These are phyloP conservation scores for Cetonia aurata DNA, from an alignment of 2,888 invertebrate species.

Conservation along the genomic window DNA sequence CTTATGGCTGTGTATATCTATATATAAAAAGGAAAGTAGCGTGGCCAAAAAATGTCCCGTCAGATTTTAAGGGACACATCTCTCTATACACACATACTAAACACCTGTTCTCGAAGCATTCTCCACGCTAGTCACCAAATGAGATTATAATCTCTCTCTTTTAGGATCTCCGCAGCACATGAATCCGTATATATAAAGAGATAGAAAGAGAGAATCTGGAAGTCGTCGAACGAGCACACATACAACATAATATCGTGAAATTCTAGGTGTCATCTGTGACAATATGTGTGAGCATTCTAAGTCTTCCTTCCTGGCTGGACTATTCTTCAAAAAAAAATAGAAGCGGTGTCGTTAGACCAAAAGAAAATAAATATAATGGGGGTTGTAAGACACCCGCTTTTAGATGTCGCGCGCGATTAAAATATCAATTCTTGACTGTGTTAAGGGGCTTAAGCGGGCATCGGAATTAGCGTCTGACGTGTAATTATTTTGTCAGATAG, in stretches of 20 bases:
- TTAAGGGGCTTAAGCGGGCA: no score
- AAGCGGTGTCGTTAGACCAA: conserved; percentile 24
- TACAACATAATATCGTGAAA: conserved; percentile 10
- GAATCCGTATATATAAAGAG: no score
- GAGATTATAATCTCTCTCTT: conserved; percentile 40
- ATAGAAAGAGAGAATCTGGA: no score
- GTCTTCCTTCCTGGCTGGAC: not conserved
- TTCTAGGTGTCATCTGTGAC: not conserved
- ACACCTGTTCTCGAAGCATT: conserved; percentile 43
- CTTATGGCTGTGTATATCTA: not conserved
- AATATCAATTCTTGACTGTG: conserved; percentile 40
- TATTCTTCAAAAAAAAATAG: conserved; percentile 6
- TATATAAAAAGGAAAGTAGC: not conserved
- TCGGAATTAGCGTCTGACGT: no score
- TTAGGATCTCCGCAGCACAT: not conserved
- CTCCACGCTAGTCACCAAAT: conserved; percentile 37
- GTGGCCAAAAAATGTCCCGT: conserved; percentile 25
- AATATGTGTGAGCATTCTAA: conserved; percentile 1
- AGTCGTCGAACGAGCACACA: no score
- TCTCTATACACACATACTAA: not conserved
- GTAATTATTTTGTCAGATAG: no score
- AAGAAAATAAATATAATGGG: conserved; percentile 38
- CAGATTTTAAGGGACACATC: conserved; percentile 39
- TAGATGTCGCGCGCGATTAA: conserved; percentile 41
- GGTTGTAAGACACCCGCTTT: conserved; percentile 28